These are phyloP conservation scores for Catharus fuscescens DNA, from an alignment of 2,113 vertebrate species.

Conservation along the genomic window DNA sequence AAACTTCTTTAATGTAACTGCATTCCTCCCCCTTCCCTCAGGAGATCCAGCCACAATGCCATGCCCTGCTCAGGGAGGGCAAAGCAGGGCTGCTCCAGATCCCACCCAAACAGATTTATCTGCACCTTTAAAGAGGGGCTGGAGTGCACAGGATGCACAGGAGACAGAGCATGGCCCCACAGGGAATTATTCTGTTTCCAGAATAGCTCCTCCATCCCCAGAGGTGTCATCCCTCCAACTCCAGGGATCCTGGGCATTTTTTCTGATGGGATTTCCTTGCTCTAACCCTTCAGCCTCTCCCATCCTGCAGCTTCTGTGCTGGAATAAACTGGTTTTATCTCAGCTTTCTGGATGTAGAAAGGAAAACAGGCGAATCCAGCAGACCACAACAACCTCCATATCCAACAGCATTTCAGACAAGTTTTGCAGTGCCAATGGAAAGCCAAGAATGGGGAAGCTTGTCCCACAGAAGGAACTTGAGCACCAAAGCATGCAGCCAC, in stretches of 20 bases:
- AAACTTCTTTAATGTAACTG: neutral
- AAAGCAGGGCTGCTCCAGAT: neutral
- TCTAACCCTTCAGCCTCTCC: neutral
- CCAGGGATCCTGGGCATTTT: neutral
- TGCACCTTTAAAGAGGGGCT: neutral
- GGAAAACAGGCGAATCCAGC: neutral
- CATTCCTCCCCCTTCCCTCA: neutral
- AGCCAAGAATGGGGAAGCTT: neutral
- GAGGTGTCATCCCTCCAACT: neutral
- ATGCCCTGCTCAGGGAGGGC: neutral
- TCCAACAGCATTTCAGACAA: neutral
- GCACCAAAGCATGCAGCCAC: neutral
- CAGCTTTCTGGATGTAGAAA: neutral
- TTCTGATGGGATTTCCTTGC: neutral
- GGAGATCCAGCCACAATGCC: neutral
- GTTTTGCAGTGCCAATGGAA: neutral
- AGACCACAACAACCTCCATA: neutral
- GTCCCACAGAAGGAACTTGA: neutral
- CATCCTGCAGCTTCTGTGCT: neutral
- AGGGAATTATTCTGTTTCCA: neutral
- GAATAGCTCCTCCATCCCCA: neutral
- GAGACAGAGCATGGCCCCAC: neutral
- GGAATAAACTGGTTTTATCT: neutral
- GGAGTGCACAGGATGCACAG: rapidly evolving
- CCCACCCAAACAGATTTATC: neutral